Conservation (phyloP, 2,797 vertebrate genomes). For the Anolis apletophallus region DNA sequence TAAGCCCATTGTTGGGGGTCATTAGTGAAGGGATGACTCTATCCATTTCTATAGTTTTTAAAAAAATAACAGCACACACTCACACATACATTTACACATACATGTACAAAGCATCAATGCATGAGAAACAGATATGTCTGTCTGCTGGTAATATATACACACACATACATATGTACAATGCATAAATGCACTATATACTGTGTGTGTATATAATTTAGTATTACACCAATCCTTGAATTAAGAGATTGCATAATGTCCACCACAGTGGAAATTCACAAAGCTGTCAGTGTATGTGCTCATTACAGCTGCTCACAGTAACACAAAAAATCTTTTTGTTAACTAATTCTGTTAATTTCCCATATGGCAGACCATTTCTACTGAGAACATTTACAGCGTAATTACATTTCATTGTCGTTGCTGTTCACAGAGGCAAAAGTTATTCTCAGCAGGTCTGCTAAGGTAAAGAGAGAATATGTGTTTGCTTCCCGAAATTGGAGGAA, state of each 20-base stretch:
- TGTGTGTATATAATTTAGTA: not conserved
- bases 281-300: constrained; percentile 22
- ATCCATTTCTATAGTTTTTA: not conserved
- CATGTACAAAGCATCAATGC: not conserved
- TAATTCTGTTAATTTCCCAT: constrained; percentile 47
- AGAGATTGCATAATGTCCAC: constrained; percentile 45
- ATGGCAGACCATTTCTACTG: constrained; percentile 35
- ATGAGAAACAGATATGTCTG: no score
- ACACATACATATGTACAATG: no score
- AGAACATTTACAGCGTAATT: constrained; percentile 37
- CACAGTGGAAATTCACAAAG: constrained; percentile 55
- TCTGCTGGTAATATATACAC: not conserved
- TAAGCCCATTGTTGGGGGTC: not conserved
- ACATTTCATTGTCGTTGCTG: constrained; percentile 22
- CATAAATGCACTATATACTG: no score
- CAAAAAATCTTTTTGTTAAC: constrained; percentile 39
- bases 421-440: constrained; percentile 39
- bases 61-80: not conserved
- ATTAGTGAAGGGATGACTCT: constrained; percentile 1
- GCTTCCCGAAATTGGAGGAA: constrained; percentile 13
- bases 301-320: not conserved
- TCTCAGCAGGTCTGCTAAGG: constrained; percentile 42
- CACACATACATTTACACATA: no score
- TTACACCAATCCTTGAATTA: constrained; percentile 54
- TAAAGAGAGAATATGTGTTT: constrained; percentile 27